Base-by-base conservation (phyloP, 2,113 vertebrate species). In the Oreochromis niloticus region DNA sequence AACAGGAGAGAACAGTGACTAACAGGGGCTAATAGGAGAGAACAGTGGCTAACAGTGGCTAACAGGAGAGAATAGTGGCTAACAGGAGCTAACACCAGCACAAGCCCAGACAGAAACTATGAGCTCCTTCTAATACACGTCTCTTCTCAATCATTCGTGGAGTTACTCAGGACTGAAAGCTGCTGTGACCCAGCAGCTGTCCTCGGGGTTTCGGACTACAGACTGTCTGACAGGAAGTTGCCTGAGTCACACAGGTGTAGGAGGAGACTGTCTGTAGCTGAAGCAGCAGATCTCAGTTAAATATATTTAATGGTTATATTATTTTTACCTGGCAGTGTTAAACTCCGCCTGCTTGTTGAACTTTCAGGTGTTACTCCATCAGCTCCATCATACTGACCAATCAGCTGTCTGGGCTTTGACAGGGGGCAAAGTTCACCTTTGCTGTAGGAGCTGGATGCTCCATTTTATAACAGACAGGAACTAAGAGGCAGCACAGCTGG, bases 51-150 rank as follows among this genome's bases (percentile, higher is more conserved):
- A n/a, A n/a, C n/a, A n/a, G n/a, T n/a, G n/a, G 0, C 3, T 22
- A 22, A 54, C 2, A 22, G 9, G 1, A 52, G 50, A n/a, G n/a
- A n/a, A n/a, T n/a, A n/a, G n/a, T n/a, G n/a, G 0, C 3, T 22
- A 22, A 54, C 2, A 22, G 9, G 1, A 52, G 50, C 19, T 1
- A 39, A 68, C 36, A 61, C 14, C 57, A 32, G 36, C n/a, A 14
- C 36, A 22, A 68, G 36, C 36, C 36, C n/a, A 24, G 19, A 68
- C 36, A 68, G 63, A 68, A 41, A 41, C 63, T 68, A n/a, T 4
- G 7, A 17, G 16, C 3, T 8, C 7, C 7, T 17, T 52, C 7
- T 52, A 8, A 52, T 19, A 6, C 2, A 17, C 17, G 4, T 50
- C 7, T 17, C 16, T 50, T 4, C 48, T 50, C 48, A 17, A 16